phyloP scores from a whole-genome alignment of 1,140 invertebrate species.

The Formica exsecta region DNA sequence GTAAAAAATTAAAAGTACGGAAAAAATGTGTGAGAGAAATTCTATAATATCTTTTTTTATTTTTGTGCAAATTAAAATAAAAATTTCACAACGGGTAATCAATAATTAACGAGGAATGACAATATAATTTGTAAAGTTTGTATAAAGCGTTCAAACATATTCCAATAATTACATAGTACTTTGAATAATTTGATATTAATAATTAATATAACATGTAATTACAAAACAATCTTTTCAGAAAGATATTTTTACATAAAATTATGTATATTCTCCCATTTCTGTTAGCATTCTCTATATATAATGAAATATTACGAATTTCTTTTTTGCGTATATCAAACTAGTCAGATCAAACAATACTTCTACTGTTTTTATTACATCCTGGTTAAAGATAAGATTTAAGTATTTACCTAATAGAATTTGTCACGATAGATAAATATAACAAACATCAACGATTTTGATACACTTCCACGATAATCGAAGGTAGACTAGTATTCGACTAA shows the following conservation, averaged over 20 bases:
- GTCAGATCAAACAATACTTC: neutral
- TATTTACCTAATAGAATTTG: constrained; percentile 39
- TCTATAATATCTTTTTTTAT: no score
- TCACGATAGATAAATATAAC: neutral
- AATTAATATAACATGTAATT: neutral
- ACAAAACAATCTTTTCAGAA: neutral
- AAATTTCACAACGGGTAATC: neutral
- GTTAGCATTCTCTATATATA: neutral
- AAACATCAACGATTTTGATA: constrained; percentile 1
- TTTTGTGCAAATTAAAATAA: neutral
- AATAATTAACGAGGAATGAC: no score
- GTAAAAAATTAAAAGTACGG: no score
- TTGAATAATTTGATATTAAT: neutral
- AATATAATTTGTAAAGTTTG: no score
- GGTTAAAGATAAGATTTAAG: constrained; percentile 31
- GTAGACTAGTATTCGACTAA: constrained; percentile 67
- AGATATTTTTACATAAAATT: neutral
- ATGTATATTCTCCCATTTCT: neutral
- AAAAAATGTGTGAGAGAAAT: no score
- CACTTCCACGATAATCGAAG: constrained; percentile 37
- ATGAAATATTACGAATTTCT: neutral
- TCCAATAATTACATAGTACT: no score
- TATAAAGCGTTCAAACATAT: no score
- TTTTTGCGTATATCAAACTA: neutral
- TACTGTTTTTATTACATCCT: neutral